These are phyloP conservation scores for Hecatera dysodea DNA, from an alignment of 2,888 invertebrate genomes.

Conservation along the genomic window DNA sequence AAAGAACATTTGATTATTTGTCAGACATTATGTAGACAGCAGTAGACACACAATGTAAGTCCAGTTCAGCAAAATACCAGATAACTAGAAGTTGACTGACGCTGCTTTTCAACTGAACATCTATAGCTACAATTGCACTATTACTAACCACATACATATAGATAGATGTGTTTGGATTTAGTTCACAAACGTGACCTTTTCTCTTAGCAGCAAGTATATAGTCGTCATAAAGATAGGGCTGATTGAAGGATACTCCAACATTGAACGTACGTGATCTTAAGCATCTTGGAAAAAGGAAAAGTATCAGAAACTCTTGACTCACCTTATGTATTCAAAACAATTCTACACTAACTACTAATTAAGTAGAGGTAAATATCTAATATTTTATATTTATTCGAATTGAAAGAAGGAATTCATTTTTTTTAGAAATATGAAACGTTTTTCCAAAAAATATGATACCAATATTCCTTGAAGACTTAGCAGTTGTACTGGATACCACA, in stretches of 20 bases:
- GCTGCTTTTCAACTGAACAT: too few relatives aligned
- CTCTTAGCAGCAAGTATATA: constrained; percentile 41
- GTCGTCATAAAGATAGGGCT: constrained; percentile 45
- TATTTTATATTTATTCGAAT: not conserved
- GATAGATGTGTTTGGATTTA: constrained; percentile 19
- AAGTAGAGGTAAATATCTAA: not conserved
- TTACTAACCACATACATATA: not conserved
- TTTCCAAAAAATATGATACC: too few relatives aligned
- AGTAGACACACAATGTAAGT: too few relatives aligned
- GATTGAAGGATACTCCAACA: constrained; percentile 45
- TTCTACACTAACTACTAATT: not conserved
- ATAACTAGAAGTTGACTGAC: too few relatives aligned
- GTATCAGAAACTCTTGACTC: constrained; percentile 20
- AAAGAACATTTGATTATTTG: too few relatives aligned
- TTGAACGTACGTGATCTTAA: constrained; percentile 49
- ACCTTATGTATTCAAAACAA: not conserved
- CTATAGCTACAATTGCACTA: too few relatives aligned
- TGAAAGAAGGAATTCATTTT: too few relatives aligned
- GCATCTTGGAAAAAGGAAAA: constrained; percentile 34
- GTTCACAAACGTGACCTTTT: constrained; percentile 45
- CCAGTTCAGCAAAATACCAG: too few relatives aligned
- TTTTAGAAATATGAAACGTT: too few relatives aligned
- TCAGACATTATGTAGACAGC: too few relatives aligned
- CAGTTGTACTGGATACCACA: too few relatives aligned
- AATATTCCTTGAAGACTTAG: too few relatives aligned